phyloP scores from a whole-genome alignment of 2,888 invertebrate species.

The Pyrochroa serraticornis region DNA sequence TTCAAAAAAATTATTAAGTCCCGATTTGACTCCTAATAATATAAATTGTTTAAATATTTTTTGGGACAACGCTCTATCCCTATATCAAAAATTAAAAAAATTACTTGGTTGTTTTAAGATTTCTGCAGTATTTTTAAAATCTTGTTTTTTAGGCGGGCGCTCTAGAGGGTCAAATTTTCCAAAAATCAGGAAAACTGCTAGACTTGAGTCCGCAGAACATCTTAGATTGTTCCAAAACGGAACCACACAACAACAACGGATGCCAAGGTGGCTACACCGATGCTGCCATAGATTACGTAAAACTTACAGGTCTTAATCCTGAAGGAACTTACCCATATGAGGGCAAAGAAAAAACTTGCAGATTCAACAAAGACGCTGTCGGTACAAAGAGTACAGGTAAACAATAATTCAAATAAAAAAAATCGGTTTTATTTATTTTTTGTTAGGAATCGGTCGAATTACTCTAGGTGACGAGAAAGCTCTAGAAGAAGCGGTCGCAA shows the following conservation, averaged over 20 bases:
- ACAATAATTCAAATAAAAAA: too few species aligned
- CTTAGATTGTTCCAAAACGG: slow-evolving; percentile 58
- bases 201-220: slow-evolving; percentile 63
- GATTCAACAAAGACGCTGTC: background rate
- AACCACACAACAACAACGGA: slow-evolving; percentile 58
- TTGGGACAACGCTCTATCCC: too few species aligned
- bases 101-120: too few species aligned
- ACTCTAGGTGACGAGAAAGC: slow-evolving; percentile 74
- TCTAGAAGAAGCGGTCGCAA: slow-evolving; percentile 79
- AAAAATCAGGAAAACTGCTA: slow-evolving; percentile 58
- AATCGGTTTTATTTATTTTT: slow-evolving; percentile 44
- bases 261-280: slow-evolving; percentile 62
- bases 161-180: slow-evolving; percentile 60
- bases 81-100: background rate
- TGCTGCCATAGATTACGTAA: slow-evolving; percentile 57
- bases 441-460: slow-evolving; percentile 73
- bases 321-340: slow-evolving; percentile 60
- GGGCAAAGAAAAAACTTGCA: background rate
- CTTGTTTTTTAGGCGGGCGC: slow-evolving; percentile 62
- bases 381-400: background rate
- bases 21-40: background rate
- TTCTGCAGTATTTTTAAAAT: too few species aligned
- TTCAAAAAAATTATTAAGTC: background rate
- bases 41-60: too few species aligned
- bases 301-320: slow-evolving; percentile 61